These are phyloP conservation scores for Talpa occidentalis DNA, from an alignment of 2,113 vertebrate species.

Conservation along the genomic window DNA sequence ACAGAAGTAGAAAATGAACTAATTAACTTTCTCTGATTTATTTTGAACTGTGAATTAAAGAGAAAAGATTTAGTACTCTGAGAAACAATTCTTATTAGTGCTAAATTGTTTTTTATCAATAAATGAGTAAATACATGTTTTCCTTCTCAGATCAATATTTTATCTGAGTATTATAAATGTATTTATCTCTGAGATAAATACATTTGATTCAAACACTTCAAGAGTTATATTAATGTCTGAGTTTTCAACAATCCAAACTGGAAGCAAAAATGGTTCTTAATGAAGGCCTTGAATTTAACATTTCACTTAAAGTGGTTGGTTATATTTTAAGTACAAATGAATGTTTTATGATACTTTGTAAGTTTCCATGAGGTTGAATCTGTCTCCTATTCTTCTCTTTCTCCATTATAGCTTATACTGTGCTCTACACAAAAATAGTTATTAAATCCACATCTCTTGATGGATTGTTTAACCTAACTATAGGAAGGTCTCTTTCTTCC, in stretches of 20 bases:
- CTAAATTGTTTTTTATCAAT: constrained; percentile 34
- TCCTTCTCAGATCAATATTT: too few species aligned
- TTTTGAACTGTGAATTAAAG: constrained; percentile 21
- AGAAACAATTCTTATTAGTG: not conserved
- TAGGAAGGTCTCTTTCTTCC: not conserved
- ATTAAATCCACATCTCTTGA: not conserved
- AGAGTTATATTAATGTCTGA: not conserved
- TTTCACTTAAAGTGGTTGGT: not conserved
- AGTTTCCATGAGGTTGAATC: not conserved
- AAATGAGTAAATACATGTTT: constrained; percentile 8
- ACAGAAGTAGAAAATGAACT: constrained; percentile 24
- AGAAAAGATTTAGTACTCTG: constrained; percentile 15
- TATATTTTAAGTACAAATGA: too few species aligned
- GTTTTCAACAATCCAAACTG: not conserved
- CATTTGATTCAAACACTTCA: not conserved
- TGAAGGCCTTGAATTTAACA: not conserved
- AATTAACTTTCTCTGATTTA: constrained; percentile 28
- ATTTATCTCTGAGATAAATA: not conserved
- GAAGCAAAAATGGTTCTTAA: not conserved
- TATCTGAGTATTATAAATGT: too few species aligned
- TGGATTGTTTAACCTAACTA: accelerated
- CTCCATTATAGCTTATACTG: accelerated
- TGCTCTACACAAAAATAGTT: not conserved
- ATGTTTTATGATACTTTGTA: not conserved
- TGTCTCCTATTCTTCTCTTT: not conserved